Conservation (phyloP, 2,888 invertebrate species). For the Parelbella ahira region DNA sequence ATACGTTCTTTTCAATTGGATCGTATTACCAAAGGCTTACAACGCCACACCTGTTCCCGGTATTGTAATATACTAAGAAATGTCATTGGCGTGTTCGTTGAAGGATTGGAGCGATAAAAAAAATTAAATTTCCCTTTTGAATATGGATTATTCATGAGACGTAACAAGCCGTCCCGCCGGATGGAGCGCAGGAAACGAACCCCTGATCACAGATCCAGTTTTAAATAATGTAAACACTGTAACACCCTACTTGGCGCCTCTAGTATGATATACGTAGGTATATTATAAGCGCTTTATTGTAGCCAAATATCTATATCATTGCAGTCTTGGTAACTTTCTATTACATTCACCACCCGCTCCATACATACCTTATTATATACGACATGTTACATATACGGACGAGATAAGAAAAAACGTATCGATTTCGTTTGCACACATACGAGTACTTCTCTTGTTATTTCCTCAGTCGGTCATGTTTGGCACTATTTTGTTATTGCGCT, state of each 20-base stretch:
- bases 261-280: neutral
- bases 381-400: no score
- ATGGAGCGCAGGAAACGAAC: slow-evolving; percentile 41
- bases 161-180: slow-evolving; percentile 43
- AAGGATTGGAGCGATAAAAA: slow-evolving; percentile 31
- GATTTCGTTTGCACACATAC: no score
- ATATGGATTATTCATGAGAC: slow-evolving; percentile 48
- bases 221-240: slow-evolving; percentile 33
- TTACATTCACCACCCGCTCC: no score
- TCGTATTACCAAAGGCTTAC: neutral
- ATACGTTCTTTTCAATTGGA: no score
- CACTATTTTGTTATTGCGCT: no score
- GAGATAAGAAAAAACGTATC: no score
- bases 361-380: no score
- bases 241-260: neutral
- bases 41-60: slow-evolving; percentile 8
- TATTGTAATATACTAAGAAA: slow-evolving; percentile 2
- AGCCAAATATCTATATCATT: no score
- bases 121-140: slow-evolving; percentile 43
- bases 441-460: no score
- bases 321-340: no score
- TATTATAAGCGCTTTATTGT: no score
- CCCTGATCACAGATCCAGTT: slow-evolving; percentile 35
- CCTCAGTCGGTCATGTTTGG: no score
- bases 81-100: neutral